Conservation (phyloP, 2,888 invertebrate genomes). For the Hyppa rectilinea region DNA sequence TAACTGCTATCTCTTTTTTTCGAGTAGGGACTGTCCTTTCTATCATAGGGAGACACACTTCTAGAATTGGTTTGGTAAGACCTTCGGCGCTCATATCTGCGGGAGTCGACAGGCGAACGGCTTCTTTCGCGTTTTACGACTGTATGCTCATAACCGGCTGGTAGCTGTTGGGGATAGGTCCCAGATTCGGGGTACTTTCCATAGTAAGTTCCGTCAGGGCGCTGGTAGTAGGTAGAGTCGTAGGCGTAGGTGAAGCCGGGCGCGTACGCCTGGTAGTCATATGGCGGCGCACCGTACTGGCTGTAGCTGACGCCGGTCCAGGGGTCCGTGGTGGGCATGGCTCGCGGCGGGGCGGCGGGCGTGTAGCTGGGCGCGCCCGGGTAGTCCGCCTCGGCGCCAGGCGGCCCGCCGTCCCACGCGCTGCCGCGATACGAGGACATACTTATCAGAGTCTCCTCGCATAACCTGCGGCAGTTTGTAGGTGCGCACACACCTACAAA, state of each 20-base stretch:
- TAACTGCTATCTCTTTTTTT: conserved; percentile 79
- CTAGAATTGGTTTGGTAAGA: conserved; percentile 78
- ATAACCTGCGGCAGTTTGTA: conserved; percentile 91
- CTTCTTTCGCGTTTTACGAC: conserved; percentile 64
- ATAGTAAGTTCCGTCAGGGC: conserved; percentile 74
- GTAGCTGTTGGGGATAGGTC: conserved; percentile 42
- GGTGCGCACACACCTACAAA: conserved; percentile 92
- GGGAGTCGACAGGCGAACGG: conserved; percentile 70
- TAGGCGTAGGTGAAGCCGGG: conserved; percentile 79
- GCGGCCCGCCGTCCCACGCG: conserved; percentile 90
- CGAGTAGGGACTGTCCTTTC: conserved; percentile 76
- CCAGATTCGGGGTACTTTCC: conserved; percentile 73
- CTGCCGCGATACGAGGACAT: conserved; percentile 89
- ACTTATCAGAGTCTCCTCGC: conserved; percentile 85
- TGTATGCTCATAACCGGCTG: conserved; percentile 47
- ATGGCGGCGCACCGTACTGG: conserved; percentile 80
- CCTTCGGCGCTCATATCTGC: conserved; percentile 71
- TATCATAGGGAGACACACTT: conserved; percentile 80
- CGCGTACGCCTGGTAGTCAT: conserved; percentile 82
- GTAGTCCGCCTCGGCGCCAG: conserved; percentile 89
- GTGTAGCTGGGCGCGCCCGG: conserved; percentile 76
- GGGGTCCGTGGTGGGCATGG: conserved; percentile 84
- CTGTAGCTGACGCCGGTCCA: conserved; percentile 88
- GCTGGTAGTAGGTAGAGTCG: conserved; percentile 81
- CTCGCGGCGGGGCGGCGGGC: conserved; percentile 72